Evolutionary conservation across 2,888 invertebrate genomes (phyloP), one percentile per base, ranked within the genome.

Genomic region (Biston stratarius): DNA sequence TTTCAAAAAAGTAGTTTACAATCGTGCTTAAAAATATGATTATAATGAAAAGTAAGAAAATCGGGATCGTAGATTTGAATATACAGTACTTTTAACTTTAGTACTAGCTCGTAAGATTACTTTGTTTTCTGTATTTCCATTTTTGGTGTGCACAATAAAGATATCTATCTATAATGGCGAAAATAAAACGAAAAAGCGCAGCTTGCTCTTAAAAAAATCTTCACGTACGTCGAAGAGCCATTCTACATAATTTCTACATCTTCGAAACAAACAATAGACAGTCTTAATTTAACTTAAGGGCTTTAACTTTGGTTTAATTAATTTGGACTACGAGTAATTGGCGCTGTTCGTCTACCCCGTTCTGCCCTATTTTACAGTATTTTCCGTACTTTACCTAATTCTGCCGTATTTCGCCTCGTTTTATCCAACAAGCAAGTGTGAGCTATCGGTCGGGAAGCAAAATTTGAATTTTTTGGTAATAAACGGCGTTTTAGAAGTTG

Each of bases 211-310:
- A 5, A 14, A 8, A 14, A 45, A 15, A 3, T 45, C 6, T 12
- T 34, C 6, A 1, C 12, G 6, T 12, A 11, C 11, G 5, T 33
- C 1, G 8, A n/a, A 44, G 6, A 14, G n/a, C 45, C 10, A 15
- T 63, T 69, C 70, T 67, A 57, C 56, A 49, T 53, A 45, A 34
- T 64, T 61, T 60, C 49, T 52, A 67, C 47, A 71, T 68, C 74
- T 63, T 48, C 12, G 59, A 12, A 40, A 53, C 61, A 44, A 73
- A 73, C 73, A 75, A 72, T 70, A 67, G 62, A 47, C 68, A 74
- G 70, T 76, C 79, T 77, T 77, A 77, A 79, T 77, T 79, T 72
- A 78, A 77, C 74, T 76, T 72, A 77, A 78, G 70, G 69, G 76
- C 75, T 73, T 77, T 74, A 76, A 76, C 74, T 78, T 73, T 71